Base-by-base conservation (phyloP, 2,888 invertebrate species). In the Strigamia crassipes region DNA sequence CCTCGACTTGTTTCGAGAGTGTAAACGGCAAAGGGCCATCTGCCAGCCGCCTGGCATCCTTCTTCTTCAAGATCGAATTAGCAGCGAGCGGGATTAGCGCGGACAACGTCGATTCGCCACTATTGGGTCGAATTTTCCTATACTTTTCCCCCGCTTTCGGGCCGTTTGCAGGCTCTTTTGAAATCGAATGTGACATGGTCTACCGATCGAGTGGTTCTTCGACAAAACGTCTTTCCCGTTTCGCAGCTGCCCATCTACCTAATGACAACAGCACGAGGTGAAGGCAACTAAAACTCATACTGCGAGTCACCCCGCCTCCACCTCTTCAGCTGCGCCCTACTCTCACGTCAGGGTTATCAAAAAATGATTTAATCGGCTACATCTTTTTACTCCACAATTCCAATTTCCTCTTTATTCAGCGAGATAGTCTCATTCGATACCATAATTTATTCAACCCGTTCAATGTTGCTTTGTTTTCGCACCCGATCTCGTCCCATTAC, bases 21-120 rank as follows among this genome's bases (percentile, higher is more conserved):
- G 66, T 66, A 27, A 66, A 66, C 27, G 66, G 66, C 27, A 66
- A 27, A 66, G 66, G 66, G 27, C 66, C 66, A 66, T 66, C 66
- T 66, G 66, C 66, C 27, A 66, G 27, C 21, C 66, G 66, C 66
- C 66, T 66, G 66, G 27, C 23, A 23, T 23, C 66, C 66, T 66
- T 27, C 66, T 27, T 66, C 12, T 15, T 66, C 66, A 66, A 66
- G 27, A 66, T 66, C 8, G 66, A 27, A 23, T 66, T 66, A 66
- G 66, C 66, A 66, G 66, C 66, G 27, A 66, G 23, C 13, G 66
- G 66, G 66, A 66, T 66, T 21, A 66, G 66, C 13, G 66, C 66
- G 27, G 66, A 66, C 13, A 66, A 15, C 12, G 27, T 66, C 13
- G 66, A 23, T 66, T 27, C 66, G 6, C n/a, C 51, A 9, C 9